Conservation (phyloP, 2,888 invertebrate species). For the Trissoscelio sp. region DNA sequence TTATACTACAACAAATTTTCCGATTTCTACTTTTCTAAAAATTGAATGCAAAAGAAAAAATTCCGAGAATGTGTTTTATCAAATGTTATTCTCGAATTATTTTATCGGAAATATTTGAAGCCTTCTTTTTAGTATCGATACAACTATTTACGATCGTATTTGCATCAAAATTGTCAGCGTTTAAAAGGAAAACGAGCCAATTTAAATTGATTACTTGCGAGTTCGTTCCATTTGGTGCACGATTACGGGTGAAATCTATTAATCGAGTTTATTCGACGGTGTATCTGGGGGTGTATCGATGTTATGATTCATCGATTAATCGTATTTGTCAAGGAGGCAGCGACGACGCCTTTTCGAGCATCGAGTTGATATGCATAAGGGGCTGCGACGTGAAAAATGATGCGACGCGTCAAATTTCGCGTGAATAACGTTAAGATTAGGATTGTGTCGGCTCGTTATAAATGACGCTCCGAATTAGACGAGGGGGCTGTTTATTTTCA, state of each 20-base stretch:
- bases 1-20: too few species aligned
- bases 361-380: conserved; percentile 38
- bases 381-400: conserved; percentile 49
- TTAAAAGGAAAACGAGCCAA: conserved; percentile 25
- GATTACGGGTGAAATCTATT: conserved; percentile 34
- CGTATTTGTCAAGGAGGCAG: conserved; percentile 48
- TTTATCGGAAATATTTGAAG: too few species aligned
- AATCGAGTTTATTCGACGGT: conserved; percentile 35
- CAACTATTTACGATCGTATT: conserved; percentile 29
- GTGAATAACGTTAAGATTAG: conserved; percentile 45
- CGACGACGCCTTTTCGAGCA: conserved; percentile 6
- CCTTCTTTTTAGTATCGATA: too few species aligned
- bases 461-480: conserved; percentile 30
- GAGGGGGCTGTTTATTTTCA: conserved; percentile 7
- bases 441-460: conserved; percentile 31
- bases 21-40: too few species aligned
- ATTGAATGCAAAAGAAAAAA: too few species aligned
- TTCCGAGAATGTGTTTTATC: too few species aligned
- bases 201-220: conserved; percentile 14
- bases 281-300: conserved; percentile 35
- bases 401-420: conserved; percentile 43
- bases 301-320: conserved; percentile 47
- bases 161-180: conserved; percentile 29
- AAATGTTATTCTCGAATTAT: too few species aligned
- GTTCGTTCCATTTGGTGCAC: background rate